Evolutionary conservation across 2,797 vertebrate genomes (phyloP), one percentile per base, ranked within the genome.

Genomic region (Hyperoplus immaculatus): DNA sequence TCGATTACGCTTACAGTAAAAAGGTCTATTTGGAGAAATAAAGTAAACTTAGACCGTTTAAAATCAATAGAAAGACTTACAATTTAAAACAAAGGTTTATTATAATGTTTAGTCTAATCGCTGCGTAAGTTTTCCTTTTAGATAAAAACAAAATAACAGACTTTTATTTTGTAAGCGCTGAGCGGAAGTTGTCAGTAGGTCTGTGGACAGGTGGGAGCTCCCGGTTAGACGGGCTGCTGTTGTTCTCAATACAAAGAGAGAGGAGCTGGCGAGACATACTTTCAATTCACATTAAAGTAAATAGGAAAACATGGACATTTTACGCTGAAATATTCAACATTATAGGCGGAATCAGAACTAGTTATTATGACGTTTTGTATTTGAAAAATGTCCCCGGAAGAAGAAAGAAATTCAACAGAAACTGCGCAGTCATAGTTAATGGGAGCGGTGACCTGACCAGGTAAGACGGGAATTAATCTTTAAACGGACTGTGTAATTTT

Each of bases 401-500:
- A 15, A 43, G 45, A 54, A 57, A 49, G 5, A 59, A 75, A 72
- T 67, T 65, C n/a, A 57, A 3, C 3, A 47, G 43, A 78, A 86
- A 88, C 57, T 89, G 88, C 90, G 83, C 77, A 83, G 88, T 90
- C 80, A 76, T 76, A 85, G 77, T 87, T 82, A 67, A 91, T 93
- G 89, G 90, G 89, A 90, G 78, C 86, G 56, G 84, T 87, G 82
- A 93, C 89, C 86, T 92, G 88, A 93, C 51, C 90, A 93, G 94
- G 93, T 93, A 51, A 89, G 85, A 57, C 1, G 15, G 13, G 0
- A 3, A 8, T 45, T 8, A 8, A 0, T 29, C 2, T 12, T 54
- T 14, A 4, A 64, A 41, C 5, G 8, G 15, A 9, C 5, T 15
- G 10, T 13, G 53, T 50, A 63, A 16, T n/a, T 46, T 29, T 47